Percentiles rank a stretch among this genome's conserved stretches.
Evolutionary conservation across 2,113 vertebrate genomes (phyloP).

Genomic region (Myotis davidii): DNA sequence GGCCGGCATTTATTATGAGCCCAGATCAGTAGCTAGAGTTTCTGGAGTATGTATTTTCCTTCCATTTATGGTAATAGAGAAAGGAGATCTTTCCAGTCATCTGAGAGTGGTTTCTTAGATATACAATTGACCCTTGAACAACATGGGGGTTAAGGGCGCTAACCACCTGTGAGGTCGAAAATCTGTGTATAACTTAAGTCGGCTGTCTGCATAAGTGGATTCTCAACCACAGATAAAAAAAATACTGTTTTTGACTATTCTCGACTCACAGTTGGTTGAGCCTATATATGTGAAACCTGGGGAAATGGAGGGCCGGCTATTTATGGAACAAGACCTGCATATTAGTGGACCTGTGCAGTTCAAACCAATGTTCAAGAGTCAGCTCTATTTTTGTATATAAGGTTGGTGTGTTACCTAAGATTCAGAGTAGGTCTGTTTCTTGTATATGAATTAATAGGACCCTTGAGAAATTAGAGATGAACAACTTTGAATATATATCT

Average conservation of each 20-base stretch:
- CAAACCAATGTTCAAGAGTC: not conserved
- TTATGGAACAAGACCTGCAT: not conserved
- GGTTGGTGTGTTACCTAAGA: not conserved
- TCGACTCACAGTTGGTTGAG: not conserved
- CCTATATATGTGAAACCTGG: not conserved
- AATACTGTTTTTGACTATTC: not conserved
- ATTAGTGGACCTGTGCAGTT: not conserved
- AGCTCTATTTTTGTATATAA: not conserved
- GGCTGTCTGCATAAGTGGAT: not conserved
- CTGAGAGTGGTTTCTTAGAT: not conserved
- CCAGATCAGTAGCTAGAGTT: not conserved
- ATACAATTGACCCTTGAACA: not conserved
- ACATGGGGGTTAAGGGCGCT: not conserved
- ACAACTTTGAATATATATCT: not conserved
- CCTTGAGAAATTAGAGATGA: not conserved
- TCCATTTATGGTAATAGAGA: not conserved
- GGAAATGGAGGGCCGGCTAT: not conserved
- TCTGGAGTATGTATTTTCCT: not conserved
- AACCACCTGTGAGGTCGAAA: not conserved
- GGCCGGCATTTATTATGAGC: slow-evolving; percentile 21
- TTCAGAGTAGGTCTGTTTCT: not conserved
- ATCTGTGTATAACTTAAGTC: not conserved
- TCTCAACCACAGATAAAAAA: not conserved
- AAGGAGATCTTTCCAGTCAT: not conserved
- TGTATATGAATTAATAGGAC: not conserved